phyloP scores from a whole-genome alignment of 2,888 invertebrate genomes.

The Tipula lateralis region DNA sequence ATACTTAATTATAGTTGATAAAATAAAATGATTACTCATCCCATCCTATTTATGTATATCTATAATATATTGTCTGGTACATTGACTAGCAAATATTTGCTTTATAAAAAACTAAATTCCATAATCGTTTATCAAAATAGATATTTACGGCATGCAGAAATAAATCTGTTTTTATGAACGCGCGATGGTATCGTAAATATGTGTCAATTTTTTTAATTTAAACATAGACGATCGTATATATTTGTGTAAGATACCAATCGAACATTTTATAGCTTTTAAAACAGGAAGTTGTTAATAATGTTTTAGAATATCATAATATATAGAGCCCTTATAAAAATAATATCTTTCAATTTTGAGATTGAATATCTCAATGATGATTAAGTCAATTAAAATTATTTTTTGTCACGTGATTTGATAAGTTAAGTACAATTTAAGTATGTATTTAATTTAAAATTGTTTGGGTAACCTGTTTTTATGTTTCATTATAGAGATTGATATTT shows the following conservation, averaged over 20 bases:
- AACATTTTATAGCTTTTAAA: neutral
- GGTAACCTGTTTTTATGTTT: too few relatives aligned
- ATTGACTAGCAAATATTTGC: neutral
- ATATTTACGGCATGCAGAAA: neutral
- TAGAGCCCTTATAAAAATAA: too few relatives aligned
- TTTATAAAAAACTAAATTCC: neutral
- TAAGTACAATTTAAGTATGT: too few relatives aligned
- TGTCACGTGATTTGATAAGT: too few relatives aligned
- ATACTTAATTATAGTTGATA: slow-evolving; percentile 9
- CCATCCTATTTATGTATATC: neutral
- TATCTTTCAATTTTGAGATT: too few relatives aligned
- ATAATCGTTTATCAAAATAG: neutral
- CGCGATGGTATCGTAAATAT: neutral
- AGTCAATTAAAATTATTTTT: too few relatives aligned
- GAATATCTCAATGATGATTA: too few relatives aligned
- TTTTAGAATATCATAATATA: too few relatives aligned
- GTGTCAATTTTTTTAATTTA: neutral
- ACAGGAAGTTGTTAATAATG: neutral
- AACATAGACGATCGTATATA: neutral
- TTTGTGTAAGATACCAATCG: neutral
- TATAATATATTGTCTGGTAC: neutral
- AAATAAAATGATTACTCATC: neutral
- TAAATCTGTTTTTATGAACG: neutral
- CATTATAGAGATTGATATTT: too few relatives aligned
- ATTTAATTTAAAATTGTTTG: too few relatives aligned